A percentile compares a stretch with the other conserved stretches of the same genome.
These are phyloP conservation scores for Cyclophora punctaria DNA, from an alignment of 2,888 invertebrate genomes.

Conservation along the genomic window DNA sequence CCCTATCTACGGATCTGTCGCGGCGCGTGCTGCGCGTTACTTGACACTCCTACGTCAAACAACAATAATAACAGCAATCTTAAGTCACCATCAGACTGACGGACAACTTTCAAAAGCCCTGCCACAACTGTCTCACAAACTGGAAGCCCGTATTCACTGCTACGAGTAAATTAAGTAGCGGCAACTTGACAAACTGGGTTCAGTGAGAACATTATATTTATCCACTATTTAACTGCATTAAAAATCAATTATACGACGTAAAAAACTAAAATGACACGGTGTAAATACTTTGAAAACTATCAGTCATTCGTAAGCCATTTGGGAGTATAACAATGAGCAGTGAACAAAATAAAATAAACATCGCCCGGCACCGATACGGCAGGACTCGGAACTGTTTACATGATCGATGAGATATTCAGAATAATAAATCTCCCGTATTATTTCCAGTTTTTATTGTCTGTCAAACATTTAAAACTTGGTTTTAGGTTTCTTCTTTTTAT, in stretches of 20 bases:
- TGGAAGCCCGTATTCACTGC: no score
- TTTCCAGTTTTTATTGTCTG: conserved; percentile 19
- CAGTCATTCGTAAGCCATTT: conserved; percentile 10
- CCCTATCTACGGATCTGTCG: conserved; percentile 71
- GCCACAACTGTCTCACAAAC: no score
- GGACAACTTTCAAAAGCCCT: conserved; percentile 8
- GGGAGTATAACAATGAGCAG: conserved; percentile 11
- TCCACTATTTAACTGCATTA: no score
- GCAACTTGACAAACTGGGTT: no score
- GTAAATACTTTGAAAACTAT: background rate
- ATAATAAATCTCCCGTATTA: conserved; percentile 26
- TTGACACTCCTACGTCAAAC: conserved; percentile 7
- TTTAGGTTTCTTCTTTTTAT: no score
- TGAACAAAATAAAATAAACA: conserved; percentile 18
- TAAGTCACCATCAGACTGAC: conserved; percentile 4
- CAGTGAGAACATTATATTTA: no score
- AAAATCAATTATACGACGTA: no score
- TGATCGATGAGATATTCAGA: conserved; percentile 35
- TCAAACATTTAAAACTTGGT: conserved; percentile 12
- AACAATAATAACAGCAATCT: conserved; percentile 1
- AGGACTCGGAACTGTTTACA: conserved; percentile 22
- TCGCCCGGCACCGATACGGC: conserved; percentile 15
- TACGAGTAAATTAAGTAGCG: no score
- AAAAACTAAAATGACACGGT: background rate
- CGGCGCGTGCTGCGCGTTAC: conserved; percentile 20